phyloP scores from a whole-genome alignment of 2,113 vertebrate species.

The Heterochromis multidens region DNA sequence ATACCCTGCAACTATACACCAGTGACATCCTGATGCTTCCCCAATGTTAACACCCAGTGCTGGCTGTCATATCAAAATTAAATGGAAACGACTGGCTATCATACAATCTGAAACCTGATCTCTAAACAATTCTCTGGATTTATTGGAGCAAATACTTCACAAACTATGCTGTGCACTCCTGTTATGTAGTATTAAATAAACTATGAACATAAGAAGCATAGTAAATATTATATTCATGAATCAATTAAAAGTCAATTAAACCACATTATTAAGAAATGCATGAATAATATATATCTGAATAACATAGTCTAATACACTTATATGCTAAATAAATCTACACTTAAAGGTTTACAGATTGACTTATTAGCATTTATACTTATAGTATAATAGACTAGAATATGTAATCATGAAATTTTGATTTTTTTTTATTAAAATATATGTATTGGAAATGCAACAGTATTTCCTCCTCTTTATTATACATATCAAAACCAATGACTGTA shows the following conservation, averaged over 20 bases:
- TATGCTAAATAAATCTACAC: neutral
- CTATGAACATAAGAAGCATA: neutral
- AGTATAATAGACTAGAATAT: neutral
- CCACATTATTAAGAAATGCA: neutral
- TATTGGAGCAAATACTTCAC: neutral
- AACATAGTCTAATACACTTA: neutral
- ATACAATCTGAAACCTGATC: slow-evolving; percentile 1
- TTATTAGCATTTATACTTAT: neutral
- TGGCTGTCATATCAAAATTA: slow-evolving; percentile 24
- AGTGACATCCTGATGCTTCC: neutral
- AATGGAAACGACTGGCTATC: neutral
- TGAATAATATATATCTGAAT: neutral
- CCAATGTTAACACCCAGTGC: neutral
- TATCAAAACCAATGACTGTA: too few relatives aligned
- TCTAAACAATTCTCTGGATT: neutral
- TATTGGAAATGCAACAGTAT: neutral
- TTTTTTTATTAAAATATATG: too few relatives aligned
- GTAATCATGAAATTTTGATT: neutral
- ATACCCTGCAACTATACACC: slow-evolving; percentile 5
- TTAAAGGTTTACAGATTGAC: neutral
- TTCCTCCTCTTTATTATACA: neutral
- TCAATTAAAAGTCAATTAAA: neutral
- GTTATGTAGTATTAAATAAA: neutral
- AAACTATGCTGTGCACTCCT: neutral
- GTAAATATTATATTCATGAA: neutral